Evolutionary conservation across 2,113 vertebrate genomes (phyloP).

Genomic region (Psophia crepitans): DNA sequence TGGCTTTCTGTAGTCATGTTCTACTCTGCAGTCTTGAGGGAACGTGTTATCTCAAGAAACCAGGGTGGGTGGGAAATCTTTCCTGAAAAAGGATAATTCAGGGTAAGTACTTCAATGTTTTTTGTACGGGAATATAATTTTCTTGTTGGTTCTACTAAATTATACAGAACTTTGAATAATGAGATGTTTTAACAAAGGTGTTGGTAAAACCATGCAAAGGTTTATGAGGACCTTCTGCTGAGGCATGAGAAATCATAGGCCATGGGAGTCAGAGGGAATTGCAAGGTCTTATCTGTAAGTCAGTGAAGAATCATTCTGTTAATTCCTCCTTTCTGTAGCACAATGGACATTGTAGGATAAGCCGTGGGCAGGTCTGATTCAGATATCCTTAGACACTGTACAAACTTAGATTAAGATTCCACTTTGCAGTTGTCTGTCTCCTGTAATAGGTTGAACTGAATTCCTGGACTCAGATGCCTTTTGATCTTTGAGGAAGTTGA

Average conservation of each 20-base stretch:
- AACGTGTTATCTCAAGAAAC: background rate
- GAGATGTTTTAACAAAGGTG: background rate
- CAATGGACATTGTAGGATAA: background rate
- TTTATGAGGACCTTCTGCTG: background rate
- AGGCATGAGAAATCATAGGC: background rate
- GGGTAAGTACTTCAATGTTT: background rate
- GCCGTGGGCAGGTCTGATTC: background rate
- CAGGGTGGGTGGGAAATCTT: background rate
- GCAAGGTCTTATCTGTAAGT: background rate
- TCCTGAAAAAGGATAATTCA: slow-evolving; percentile 15
- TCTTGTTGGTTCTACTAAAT: background rate
- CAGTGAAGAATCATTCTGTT: background rate
- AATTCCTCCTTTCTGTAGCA: background rate
- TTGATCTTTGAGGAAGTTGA: background rate
- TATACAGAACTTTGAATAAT: background rate
- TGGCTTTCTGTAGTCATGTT: background rate
- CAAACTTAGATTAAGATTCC: background rate
- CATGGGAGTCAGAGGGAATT: background rate
- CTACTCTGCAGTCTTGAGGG: background rate
- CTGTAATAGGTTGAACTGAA: background rate
- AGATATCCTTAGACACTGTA: background rate
- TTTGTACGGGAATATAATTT: background rate
- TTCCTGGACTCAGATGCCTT: background rate
- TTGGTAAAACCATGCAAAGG: background rate
- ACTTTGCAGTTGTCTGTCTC: background rate